These are phyloP conservation scores for Stenolophus ochropezus DNA, from an alignment of 2,888 invertebrate genomes.

Conservation along the genomic window DNA sequence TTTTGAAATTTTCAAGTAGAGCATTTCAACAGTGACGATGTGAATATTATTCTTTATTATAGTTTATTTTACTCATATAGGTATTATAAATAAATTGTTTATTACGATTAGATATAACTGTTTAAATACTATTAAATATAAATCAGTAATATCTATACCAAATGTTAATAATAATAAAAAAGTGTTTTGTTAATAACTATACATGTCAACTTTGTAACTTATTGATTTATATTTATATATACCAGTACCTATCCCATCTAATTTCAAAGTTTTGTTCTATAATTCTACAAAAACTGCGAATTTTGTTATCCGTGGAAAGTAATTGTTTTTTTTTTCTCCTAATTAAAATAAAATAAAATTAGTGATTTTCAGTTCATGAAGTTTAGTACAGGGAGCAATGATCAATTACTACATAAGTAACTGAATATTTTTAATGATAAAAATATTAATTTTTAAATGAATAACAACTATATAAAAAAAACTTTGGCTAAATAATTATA, in stretches of 20 bases:
- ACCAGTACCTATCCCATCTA: not conserved
- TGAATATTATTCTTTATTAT: constrained; percentile 64
- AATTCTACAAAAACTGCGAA: no score
- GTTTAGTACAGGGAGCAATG: no score
- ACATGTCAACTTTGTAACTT: not conserved
- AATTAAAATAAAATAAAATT: no score
- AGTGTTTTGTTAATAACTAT: constrained; percentile 64
- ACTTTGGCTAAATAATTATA: no score
- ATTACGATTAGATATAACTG: constrained; percentile 62
- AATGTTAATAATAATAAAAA: constrained; percentile 69
- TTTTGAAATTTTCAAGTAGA: constrained; percentile 60
- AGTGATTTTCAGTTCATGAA: no score
- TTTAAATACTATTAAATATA: constrained; percentile 64
- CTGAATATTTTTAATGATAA: no score
- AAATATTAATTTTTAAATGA: no score
- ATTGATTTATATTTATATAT: constrained; percentile 45
- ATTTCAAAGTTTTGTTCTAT: no score
- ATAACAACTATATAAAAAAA: no score
- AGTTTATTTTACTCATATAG: constrained; percentile 65
- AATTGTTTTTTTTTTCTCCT: no score
- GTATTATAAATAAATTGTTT: constrained; percentile 68
- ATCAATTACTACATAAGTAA: no score
- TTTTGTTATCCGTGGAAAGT: no score
- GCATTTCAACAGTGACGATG: constrained; percentile 67
- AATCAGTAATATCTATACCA: constrained; percentile 69